phyloP scores from a whole-genome alignment of 1,140 invertebrate genomes.

The Lasioglossum baleicum region DNA sequence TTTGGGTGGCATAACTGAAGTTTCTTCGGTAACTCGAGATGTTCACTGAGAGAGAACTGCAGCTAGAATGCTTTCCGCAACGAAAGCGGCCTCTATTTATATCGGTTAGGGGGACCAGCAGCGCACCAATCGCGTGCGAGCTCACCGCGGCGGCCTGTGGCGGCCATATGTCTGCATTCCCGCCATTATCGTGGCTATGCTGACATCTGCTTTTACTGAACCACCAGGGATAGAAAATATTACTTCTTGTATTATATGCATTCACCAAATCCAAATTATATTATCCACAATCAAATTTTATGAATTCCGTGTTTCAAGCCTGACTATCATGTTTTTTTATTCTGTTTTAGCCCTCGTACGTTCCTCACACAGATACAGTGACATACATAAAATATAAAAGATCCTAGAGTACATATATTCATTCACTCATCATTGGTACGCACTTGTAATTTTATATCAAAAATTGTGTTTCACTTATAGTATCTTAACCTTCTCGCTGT shows the following conservation, averaged over 20 bases:
- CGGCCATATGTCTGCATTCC: not conserved
- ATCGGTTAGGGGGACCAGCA: no score
- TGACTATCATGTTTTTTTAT: no score
- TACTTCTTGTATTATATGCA: not conserved
- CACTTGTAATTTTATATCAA: no score
- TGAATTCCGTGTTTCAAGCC: no score
- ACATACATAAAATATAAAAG: no score
- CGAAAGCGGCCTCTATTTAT: not conserved
- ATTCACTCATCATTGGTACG: no score
- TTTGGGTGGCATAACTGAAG: conserved; percentile 77
- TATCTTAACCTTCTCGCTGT: no score
- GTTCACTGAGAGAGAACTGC: not conserved
- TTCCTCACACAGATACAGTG: no score
- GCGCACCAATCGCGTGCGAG: conserved; percentile 14
- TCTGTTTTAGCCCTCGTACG: no score
- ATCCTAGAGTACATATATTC: no score
- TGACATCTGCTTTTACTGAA: not conserved
- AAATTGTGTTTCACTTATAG: no score
- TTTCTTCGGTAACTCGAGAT: not conserved
- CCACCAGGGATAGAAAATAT: not conserved
- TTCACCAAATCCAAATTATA: not conserved
- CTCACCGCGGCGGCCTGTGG: not conserved
- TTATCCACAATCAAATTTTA: no score
- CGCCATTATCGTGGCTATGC: not conserved
- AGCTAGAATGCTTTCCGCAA: not conserved